A percentile compares a stretch with the other conserved stretches of the same genome.
Conservation (phyloP, 2,797 vertebrate genomes). For the Parotocinclus haroldoi region DNA sequence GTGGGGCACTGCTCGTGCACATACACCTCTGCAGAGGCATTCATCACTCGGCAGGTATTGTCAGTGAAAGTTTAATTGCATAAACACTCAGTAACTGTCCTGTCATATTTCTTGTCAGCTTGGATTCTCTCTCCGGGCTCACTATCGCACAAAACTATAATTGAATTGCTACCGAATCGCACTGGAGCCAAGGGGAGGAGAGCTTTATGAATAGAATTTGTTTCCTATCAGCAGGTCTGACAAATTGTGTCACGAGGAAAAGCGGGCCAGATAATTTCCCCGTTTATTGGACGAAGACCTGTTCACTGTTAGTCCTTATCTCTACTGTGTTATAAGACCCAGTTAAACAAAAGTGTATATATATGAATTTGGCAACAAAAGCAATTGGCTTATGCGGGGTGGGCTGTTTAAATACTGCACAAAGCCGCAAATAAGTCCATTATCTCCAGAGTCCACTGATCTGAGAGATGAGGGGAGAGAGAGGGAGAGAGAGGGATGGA, state of each 20-base stretch:
- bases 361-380: constrained; percentile 53
- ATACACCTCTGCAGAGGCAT: constrained; percentile 82
- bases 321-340: constrained; percentile 69
- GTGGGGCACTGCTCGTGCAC: constrained; percentile 78
- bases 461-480: constrained; percentile 38
- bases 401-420: constrained; percentile 30
- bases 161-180: constrained; percentile 96
- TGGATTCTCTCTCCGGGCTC: constrained; percentile 86
- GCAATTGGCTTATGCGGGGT: constrained; percentile 56
- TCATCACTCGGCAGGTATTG: constrained; percentile 90
- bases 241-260: constrained; percentile 85
- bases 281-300: constrained; percentile 84
- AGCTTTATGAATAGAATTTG: constrained; percentile 93
- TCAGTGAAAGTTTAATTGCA: constrained; percentile 97
- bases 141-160: constrained; percentile 95
- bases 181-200: constrained; percentile 74
- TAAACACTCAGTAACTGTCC: constrained; percentile 98
- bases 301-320: constrained; percentile 82
- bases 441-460: constrained; percentile 39
- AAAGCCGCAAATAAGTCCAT: constrained; percentile 36
- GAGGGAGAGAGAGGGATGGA: constrained; percentile 15
- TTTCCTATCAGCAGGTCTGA: constrained; percentile 91
- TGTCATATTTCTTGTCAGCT: constrained; percentile 97
- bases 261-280: constrained; percentile 80
- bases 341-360: constrained; percentile 53